phyloP scores from a whole-genome alignment of 2,113 vertebrate genomes.

The Pteronura brasiliensis region DNA sequence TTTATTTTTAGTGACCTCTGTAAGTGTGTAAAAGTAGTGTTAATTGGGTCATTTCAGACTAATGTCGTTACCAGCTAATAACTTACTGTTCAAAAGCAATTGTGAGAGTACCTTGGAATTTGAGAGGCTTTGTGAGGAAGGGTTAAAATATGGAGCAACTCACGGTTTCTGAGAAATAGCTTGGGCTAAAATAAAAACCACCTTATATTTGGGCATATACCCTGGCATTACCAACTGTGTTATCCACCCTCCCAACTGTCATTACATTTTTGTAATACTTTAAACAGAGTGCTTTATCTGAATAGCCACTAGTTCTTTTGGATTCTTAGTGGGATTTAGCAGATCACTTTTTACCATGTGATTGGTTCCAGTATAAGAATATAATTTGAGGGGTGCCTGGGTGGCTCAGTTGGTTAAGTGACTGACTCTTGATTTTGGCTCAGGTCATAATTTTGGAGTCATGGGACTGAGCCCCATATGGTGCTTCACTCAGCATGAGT shows the following conservation, averaged over 20 bases:
- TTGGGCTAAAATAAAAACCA: slow-evolving; percentile 10
- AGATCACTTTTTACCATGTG: background rate
- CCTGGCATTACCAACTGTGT: background rate
- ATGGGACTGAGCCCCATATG: too few relatives aligned
- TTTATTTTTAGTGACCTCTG: background rate
- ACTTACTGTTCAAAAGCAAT: background rate
- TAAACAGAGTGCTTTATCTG: background rate
- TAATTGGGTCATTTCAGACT: background rate
- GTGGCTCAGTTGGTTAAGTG: too few relatives aligned
- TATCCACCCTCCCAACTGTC: background rate
- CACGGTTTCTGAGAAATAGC: background rate
- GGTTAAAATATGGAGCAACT: background rate
- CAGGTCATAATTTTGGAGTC: too few relatives aligned
- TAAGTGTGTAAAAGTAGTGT: background rate
- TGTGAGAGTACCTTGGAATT: background rate
- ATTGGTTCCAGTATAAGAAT: background rate
- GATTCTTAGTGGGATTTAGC: background rate
- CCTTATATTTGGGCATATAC: background rate
- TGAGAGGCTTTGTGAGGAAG: background rate
- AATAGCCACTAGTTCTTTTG: background rate
- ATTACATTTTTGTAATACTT: background rate
- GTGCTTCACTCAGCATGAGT: too few relatives aligned
- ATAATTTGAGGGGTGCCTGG: background rate
- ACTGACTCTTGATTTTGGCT: too few relatives aligned
- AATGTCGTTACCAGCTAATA: background rate